Evolutionary conservation across 2,888 invertebrate species (phyloP).

Genomic region (Drosophila kambysellisi): DNA sequence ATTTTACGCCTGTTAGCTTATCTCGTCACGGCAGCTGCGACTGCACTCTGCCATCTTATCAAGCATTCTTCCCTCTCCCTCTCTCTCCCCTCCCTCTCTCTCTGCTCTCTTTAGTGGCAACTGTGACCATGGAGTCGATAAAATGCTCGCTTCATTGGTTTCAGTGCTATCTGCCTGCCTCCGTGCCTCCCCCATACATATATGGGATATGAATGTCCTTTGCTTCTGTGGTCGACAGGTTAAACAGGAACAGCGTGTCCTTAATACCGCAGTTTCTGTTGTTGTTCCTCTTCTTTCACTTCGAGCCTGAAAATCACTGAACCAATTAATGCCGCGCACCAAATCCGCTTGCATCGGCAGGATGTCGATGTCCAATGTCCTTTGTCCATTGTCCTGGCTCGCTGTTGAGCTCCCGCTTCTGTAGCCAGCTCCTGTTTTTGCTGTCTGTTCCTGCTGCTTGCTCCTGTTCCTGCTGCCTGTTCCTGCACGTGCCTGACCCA

Average conservation of each 20-base stretch:
- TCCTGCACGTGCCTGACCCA: slow-evolving; percentile 64
- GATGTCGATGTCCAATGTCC: slow-evolving; percentile 75
- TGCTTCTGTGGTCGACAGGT: slow-evolving; percentile 67
- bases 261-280: slow-evolving; percentile 13
- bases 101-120: slow-evolving; percentile 5
- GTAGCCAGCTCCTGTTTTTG: slow-evolving; percentile 11
- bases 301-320: slow-evolving; percentile 70
- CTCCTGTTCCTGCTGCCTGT: slow-evolving; percentile 19
- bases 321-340: slow-evolving; percentile 72
- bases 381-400: slow-evolving; percentile 46
- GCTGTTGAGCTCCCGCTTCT: slow-evolving; percentile 13
- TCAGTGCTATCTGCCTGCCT: not conserved
- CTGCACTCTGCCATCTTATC: not conserved
- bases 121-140: slow-evolving; percentile 28
- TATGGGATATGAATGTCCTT: not conserved
- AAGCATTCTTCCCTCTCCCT: not conserved
- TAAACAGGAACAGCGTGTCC: slow-evolving; percentile 38
- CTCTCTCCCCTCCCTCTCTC: not conserved
- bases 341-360: slow-evolving; percentile 44
- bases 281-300: slow-evolving; percentile 27
- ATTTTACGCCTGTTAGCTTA: slow-evolving; percentile 71
- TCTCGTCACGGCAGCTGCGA: slow-evolving; percentile 38
- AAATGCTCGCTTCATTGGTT: slow-evolving; percentile 30
- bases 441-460: slow-evolving; percentile 20
- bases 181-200: too few relatives aligned